These are phyloP conservation scores for Pycnomerus fuliginosus DNA, from an alignment of 2,888 invertebrate species.

Conservation along the genomic window DNA sequence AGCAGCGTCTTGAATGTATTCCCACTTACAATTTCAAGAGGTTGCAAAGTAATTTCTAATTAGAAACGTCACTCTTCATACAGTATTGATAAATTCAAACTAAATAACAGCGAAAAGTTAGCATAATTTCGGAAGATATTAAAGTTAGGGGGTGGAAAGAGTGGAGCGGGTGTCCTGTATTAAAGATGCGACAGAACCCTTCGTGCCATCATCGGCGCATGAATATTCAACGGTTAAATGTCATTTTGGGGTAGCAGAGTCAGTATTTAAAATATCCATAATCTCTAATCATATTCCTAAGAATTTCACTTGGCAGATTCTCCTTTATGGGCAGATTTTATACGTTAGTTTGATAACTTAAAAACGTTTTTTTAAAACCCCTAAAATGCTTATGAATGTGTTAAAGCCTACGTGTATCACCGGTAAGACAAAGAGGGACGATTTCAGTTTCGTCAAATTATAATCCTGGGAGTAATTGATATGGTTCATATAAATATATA, in stretches of 20 bases:
- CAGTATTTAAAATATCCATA: conserved; percentile 50
- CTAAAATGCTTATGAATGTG: conserved; percentile 16
- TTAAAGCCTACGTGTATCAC: conserved; percentile 20
- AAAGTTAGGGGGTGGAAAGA: conserved; percentile 29
- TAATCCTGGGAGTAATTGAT: conserved; percentile 49
- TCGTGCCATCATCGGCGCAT: conserved; percentile 42
- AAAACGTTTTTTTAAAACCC: not conserved
- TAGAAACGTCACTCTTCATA: conserved; percentile 29
- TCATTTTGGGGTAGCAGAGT: conserved; percentile 40
- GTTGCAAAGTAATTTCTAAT: conserved; percentile 30
- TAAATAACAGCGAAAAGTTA: conserved; percentile 35
- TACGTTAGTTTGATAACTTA: not conserved
- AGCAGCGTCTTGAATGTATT: too few relatives aligned
- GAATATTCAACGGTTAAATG: conserved; percentile 47
- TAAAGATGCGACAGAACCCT: conserved; percentile 40
- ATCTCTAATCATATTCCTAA: conserved; percentile 46
- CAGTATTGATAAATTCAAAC: conserved; percentile 34
- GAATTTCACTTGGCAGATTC: conserved; percentile 36
- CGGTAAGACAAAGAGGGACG: conserved; percentile 20
- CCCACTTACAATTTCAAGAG: too few relatives aligned
- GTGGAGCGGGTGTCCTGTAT: conserved; percentile 25
- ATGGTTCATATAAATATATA: conserved; percentile 50
- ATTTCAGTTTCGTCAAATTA: conserved; percentile 37
- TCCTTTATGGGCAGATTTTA: conserved; percentile 10
- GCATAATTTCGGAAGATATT: conserved; percentile 35